Conservation (phyloP, 2,797 vertebrate species). For the Neoniphon sammara region DNA sequence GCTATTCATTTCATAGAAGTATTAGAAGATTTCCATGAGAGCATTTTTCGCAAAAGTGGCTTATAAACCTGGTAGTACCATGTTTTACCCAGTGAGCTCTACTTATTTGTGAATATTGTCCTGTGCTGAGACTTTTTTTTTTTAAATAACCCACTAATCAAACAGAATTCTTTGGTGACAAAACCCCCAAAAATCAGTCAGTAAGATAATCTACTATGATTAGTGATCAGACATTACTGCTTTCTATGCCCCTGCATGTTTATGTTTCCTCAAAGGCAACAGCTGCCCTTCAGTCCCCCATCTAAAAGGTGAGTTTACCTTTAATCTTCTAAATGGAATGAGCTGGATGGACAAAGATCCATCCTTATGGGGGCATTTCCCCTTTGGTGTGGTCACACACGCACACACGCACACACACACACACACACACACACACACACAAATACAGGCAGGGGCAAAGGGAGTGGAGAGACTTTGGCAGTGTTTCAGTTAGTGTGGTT, state of each 20-base stretch:
- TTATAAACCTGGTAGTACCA: too few species aligned
- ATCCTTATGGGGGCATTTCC: slow-evolving; percentile 29
- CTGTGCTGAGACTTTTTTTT: too few species aligned
- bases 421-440: neutral
- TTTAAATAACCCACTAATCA: neutral
- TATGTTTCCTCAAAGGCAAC: slow-evolving; percentile 38
- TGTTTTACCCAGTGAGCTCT: too few species aligned
- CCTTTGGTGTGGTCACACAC: slow-evolving; percentile 21
- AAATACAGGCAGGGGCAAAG: neutral
- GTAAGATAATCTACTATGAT: neutral
- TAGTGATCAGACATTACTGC: neutral
- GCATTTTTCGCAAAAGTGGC: too few species aligned
- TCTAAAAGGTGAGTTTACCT: slow-evolving; percentile 57
- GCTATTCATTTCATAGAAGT: too few species aligned
- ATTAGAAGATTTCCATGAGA: too few species aligned
- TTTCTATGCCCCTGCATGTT: neutral
- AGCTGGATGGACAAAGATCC: slow-evolving; percentile 9
- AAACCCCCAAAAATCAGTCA: neutral
- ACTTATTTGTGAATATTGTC: too few species aligned
- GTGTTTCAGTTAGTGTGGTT: neutral
- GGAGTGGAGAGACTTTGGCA: neutral
- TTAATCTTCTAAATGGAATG: slow-evolving; percentile 69
- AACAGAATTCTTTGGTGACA: neutral
- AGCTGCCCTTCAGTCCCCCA: slow-evolving; percentile 42
- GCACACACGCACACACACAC: neutral